Conservation (phyloP, 2,888 invertebrate species). For the Artemia sinica region DNA sequence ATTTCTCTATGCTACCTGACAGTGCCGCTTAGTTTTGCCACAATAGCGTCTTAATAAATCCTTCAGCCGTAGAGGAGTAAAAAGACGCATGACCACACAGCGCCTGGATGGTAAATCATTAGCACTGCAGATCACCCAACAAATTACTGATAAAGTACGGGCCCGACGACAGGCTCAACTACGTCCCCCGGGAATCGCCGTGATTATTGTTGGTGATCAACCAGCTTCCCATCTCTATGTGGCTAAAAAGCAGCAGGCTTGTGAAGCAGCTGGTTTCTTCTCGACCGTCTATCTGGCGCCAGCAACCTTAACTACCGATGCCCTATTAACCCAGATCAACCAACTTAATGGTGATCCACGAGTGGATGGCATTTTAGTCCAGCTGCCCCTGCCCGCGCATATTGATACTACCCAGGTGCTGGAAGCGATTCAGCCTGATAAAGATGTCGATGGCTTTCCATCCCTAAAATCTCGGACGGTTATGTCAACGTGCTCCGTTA, state of each 20-base stretch:
- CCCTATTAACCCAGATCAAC: not conserved
- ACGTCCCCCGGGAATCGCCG: not conserved
- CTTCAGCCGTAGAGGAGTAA: too few relatives aligned
- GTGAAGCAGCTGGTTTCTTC: not conserved
- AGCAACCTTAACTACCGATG: not conserved
- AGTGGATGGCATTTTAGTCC: not conserved
- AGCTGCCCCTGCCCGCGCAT: conserved; percentile 7
- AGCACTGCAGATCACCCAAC: too few relatives aligned
- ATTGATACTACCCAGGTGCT: not conserved
- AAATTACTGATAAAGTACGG: too few relatives aligned
- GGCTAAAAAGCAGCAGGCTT: not conserved
- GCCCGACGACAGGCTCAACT: not conserved
- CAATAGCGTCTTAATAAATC: too few relatives aligned
- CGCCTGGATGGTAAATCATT: too few relatives aligned
- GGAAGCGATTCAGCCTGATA: not conserved
- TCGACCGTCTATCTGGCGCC: not conserved
- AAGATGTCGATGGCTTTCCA: not conserved
- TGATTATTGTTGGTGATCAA: not conserved
- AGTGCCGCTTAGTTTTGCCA: too few relatives aligned
- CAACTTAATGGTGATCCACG: not conserved
- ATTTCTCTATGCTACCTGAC: too few relatives aligned
- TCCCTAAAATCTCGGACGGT: too few relatives aligned
- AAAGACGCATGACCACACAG: too few relatives aligned
- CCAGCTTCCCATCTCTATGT: not conserved
- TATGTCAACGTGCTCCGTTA: too few relatives aligned